A percentile compares a stretch with the other conserved stretches of the same genome.
Conservation (phyloP, 1,140 invertebrate genomes). For the Rhyzopertha dominica region DNA sequence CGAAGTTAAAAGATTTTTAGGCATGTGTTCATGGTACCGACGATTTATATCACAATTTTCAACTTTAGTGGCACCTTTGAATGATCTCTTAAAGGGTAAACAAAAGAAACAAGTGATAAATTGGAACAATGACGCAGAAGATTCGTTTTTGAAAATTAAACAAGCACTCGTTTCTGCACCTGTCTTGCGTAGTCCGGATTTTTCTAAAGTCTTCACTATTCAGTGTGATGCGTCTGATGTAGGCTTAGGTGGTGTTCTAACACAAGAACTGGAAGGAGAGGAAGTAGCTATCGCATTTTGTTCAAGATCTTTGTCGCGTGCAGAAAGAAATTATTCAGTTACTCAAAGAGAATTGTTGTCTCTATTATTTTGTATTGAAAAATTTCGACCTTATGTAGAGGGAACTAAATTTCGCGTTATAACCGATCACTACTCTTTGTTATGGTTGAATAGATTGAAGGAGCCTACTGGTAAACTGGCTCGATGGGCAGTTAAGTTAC, state of each 20-base stretch:
- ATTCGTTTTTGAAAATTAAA: slow-evolving; percentile 18
- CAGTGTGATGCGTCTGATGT: slow-evolving; percentile 18
- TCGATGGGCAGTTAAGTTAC: slow-evolving; percentile 41
- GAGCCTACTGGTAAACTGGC: slow-evolving; percentile 36
- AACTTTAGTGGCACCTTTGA: slow-evolving; percentile 34
- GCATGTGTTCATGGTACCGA: slow-evolving; percentile 13
- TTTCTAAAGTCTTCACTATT: slow-evolving; percentile 14
- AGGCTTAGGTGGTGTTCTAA: slow-evolving; percentile 6
- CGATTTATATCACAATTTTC: slow-evolving; percentile 29
- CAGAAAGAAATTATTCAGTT: slow-evolving; percentile 15
- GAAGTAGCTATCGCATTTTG: slow-evolving; percentile 3
- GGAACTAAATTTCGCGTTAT: slow-evolving; percentile 43
- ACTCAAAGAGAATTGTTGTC: slow-evolving; percentile 44
- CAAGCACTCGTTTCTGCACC: slow-evolving; percentile 19
- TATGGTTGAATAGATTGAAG: neutral
- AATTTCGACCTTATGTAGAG: slow-evolving; percentile 36
- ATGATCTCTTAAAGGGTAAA: slow-evolving; percentile 21
- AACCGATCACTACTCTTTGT: slow-evolving; percentile 47
- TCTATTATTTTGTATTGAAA: slow-evolving; percentile 24
- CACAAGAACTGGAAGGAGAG: slow-evolving; percentile 8
- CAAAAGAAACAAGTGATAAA: slow-evolving; percentile 16
- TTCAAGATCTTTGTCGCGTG: slow-evolving; percentile 3
- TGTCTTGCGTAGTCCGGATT: slow-evolving; percentile 22
- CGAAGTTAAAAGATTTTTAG: slow-evolving; percentile 31
- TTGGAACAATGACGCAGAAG: slow-evolving; percentile 18